Evolutionary conservation across 2,888 invertebrate species (phyloP).

Genomic region (Hyposoter dolosus): DNA sequence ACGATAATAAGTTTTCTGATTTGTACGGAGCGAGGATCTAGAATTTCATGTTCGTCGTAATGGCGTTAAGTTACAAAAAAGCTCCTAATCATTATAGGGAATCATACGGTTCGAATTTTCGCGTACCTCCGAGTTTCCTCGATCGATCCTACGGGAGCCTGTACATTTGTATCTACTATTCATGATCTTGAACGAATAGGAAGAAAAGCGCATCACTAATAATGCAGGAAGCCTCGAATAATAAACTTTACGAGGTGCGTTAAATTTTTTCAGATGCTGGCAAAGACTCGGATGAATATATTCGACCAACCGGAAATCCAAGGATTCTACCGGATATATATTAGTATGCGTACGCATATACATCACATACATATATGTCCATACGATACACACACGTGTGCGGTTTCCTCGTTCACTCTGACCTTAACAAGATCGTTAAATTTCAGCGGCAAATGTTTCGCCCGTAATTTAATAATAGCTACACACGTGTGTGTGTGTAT

Average conservation of each 20-base stretch:
- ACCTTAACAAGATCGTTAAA: conserved; percentile 62
- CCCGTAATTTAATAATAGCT: conserved; percentile 54
- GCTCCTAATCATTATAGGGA: neutral
- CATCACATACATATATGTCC: neutral
- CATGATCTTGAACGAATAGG: conserved; percentile 4
- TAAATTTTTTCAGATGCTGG: neutral
- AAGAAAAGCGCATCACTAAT: neutral
- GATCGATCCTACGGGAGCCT: neutral
- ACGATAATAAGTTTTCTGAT: neutral
- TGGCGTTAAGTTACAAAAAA: neutral
- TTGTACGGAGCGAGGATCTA: neutral
- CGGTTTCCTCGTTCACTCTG: conserved; percentile 30
- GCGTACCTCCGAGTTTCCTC: neutral
- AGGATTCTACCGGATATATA: conserved; percentile 21
- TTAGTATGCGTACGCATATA: conserved; percentile 1
- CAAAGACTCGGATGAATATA: neutral
- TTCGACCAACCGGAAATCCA: conserved; percentile 24
- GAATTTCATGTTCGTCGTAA: neutral
- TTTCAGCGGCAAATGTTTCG: conserved; percentile 54
- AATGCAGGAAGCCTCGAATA: conserved; percentile 26
- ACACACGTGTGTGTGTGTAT: neutral
- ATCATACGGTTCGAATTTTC: neutral
- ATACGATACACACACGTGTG: neutral
- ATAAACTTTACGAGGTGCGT: conserved; percentile 50
- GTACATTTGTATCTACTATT: neutral